phyloP scores from a whole-genome alignment of 2,113 vertebrate species.

The Hemicordylus capensis region DNA sequence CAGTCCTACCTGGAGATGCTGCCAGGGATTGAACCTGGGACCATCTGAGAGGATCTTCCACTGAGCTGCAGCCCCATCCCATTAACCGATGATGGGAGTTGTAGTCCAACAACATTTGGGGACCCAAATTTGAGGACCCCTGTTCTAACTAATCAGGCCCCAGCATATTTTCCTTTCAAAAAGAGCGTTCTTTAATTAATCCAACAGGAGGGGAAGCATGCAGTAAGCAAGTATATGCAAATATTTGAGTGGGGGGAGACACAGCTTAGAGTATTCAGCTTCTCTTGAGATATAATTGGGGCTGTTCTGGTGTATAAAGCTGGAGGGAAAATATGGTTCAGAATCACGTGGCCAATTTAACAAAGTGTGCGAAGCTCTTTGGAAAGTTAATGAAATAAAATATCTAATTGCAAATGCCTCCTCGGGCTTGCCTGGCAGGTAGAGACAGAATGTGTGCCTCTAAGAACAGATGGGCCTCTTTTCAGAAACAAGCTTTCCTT shows the following conservation, averaged over 20 bases:
- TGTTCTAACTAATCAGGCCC: constrained; percentile 33
- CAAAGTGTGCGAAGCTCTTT: constrained; percentile 28
- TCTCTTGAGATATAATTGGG: constrained; percentile 12
- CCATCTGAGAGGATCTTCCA: too few relatives aligned
- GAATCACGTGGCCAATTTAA: not conserved
- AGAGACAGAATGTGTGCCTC: constrained; percentile 58
- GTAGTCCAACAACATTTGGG: too few relatives aligned
- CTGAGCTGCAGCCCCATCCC: too few relatives aligned
- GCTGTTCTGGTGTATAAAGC: not conserved
- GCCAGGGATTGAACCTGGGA: constrained; percentile 27
- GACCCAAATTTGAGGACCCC: too few relatives aligned
- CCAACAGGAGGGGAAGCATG: constrained; percentile 20
- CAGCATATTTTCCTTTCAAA: constrained; percentile 31
- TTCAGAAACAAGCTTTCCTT: constrained; percentile 43
- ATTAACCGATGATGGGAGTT: too few relatives aligned
- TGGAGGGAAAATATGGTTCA: constrained; percentile 15
- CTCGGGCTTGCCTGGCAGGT: constrained; percentile 58
- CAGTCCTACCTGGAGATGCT: too few relatives aligned
- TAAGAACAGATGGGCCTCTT: constrained; percentile 58
- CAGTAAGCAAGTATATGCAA: not conserved
- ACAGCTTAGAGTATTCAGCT: constrained; percentile 19
- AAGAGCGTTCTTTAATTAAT: constrained; percentile 39
- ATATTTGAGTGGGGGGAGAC: not conserved
- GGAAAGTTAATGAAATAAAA: constrained; percentile 62
- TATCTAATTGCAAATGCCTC: constrained; percentile 55